Evolutionary conservation across 2,113 vertebrate genomes (phyloP).

Genomic region (Cynocephalus volans): DNA sequence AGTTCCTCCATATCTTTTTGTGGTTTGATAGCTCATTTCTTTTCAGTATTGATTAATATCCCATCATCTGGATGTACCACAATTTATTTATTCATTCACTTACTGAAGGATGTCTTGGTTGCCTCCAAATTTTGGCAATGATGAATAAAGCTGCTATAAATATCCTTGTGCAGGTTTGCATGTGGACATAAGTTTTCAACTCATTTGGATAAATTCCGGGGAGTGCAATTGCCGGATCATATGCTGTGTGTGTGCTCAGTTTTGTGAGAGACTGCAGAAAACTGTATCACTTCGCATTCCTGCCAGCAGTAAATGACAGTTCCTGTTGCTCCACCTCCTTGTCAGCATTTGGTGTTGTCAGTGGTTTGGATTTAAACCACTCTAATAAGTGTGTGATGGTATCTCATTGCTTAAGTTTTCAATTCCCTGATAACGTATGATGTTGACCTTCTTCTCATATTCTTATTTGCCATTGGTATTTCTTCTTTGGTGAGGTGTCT

Average conservation of each 20-base stretch:
- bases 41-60: slow-evolving; percentile 5
- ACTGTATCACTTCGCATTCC: not conserved
- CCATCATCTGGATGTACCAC: not conserved
- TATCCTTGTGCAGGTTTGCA: not conserved
- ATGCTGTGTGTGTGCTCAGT: not conserved
- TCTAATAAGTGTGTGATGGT: not conserved
- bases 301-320: not conserved
- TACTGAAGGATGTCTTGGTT: not conserved
- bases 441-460: not conserved
- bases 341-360: not conserved
- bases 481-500: not conserved
- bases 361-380: not conserved
- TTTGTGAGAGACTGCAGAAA: slow-evolving; percentile 10
- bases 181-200: not conserved
- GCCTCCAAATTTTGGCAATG: not conserved
- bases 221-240: not conserved
- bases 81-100: not conserved
- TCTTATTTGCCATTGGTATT: not conserved
- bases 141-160: not conserved
- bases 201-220: not conserved
- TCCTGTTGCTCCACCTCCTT: not conserved
- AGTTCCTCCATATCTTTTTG: not conserved
- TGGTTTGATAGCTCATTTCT: not conserved
- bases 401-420: not conserved
- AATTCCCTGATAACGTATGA: not conserved